phyloP scores from a whole-genome alignment of 1,140 invertebrate genomes.

The Calliopsis andreniformis region DNA sequence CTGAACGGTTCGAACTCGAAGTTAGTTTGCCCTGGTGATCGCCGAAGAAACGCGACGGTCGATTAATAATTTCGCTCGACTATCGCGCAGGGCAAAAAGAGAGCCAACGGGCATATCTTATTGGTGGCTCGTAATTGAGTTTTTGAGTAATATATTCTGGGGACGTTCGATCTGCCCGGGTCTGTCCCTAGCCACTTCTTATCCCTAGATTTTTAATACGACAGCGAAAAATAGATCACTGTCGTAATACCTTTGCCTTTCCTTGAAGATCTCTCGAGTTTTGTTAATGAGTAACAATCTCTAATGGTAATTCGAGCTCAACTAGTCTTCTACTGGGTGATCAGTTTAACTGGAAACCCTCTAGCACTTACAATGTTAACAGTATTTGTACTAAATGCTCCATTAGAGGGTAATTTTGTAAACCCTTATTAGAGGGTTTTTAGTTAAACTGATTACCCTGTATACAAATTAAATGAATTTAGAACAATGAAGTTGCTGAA shows the following conservation, averaged over 20 bases:
- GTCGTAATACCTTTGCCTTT: not conserved
- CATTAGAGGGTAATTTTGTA: too few relatives aligned
- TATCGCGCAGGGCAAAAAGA: conserved; percentile 24
- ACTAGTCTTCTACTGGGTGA: too few relatives aligned
- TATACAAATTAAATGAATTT: too few relatives aligned
- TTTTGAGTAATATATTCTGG: conserved; percentile 35
- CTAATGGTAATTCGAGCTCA: too few relatives aligned
- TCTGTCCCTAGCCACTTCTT: not conserved
- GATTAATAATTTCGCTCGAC: conserved; percentile 42
- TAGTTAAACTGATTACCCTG: too few relatives aligned
- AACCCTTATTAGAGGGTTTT: too few relatives aligned
- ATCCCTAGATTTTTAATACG: not conserved
- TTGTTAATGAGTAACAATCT: too few relatives aligned
- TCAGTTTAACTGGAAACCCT: too few relatives aligned
- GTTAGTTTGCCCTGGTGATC: conserved; percentile 43
- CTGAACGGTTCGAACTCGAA: conserved; percentile 11
- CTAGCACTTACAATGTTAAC: too few relatives aligned
- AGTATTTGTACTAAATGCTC: too few relatives aligned
- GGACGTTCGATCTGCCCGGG: conserved; percentile 22
- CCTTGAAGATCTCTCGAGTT: too few relatives aligned
- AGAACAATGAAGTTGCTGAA: too few relatives aligned
- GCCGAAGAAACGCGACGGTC: conserved; percentile 39
- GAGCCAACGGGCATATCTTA: conserved; percentile 11
- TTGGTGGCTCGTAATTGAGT: conserved; percentile 42
- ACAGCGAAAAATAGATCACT: not conserved